A percentile compares a stretch with the other conserved stretches of the same genome.
Evolutionary conservation across 2,113 vertebrate genomes (phyloP).

Genomic region (Dicentrarchus labrax): DNA sequence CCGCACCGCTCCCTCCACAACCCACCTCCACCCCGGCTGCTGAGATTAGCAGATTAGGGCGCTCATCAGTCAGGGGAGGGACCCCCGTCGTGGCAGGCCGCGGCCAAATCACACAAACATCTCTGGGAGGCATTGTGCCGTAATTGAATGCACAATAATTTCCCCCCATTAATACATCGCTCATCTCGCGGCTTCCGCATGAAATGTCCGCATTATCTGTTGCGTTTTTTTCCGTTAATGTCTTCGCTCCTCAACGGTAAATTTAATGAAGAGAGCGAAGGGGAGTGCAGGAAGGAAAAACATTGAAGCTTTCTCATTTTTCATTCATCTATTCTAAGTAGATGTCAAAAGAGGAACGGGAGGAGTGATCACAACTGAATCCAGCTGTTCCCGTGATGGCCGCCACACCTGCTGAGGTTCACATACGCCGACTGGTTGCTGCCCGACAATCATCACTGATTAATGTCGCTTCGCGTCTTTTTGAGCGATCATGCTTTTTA

Average conservation of each 20-base stretch:
- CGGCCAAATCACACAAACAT: conserved; percentile 94
- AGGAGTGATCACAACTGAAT: conserved; percentile 89
- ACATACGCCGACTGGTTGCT: not conserved
- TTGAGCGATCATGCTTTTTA: not conserved
- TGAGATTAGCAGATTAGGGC: conserved; percentile 99
- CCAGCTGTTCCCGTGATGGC: conserved; percentile 28
- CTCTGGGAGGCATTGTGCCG: conserved; percentile 96
- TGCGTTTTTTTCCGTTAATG: conserved; percentile 89
- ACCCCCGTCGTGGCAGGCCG: conserved; percentile 88
- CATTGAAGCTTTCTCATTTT: conserved; percentile 82
- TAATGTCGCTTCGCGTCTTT: not conserved
- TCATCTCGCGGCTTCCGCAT: conserved; percentile 95
- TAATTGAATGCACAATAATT: conserved; percentile 99
- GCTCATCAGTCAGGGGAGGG: conserved; percentile 94
- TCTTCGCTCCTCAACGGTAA: conserved; percentile 90
- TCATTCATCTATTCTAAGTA: conserved; percentile 66
- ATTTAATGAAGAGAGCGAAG: conserved; percentile 85
- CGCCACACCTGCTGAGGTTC: conserved; percentile 32
- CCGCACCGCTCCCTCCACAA: conserved; percentile 71
- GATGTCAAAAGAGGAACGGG: conserved; percentile 89
- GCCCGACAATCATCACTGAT: not conserved
- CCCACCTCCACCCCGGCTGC: conserved; percentile 88
- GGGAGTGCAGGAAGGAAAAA: conserved; percentile 78
- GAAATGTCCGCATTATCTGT: conserved; percentile 94
- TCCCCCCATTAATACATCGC: conserved; percentile 98